phyloP scores from a whole-genome alignment of 2,797 vertebrate genomes.

The Phalloptychus januarius region DNA sequence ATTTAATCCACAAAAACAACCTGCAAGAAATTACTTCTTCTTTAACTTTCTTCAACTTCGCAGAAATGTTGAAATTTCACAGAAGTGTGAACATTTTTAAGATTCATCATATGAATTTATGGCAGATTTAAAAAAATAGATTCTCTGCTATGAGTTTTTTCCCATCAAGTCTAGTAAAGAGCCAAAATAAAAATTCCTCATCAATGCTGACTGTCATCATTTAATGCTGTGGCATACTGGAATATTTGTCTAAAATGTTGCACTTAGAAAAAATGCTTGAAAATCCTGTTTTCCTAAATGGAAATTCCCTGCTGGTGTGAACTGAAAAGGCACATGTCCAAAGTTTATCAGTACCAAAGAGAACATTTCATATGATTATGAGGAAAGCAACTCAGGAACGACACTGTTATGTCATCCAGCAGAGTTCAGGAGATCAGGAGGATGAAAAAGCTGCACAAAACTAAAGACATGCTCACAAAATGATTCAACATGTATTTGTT shows the following conservation, averaged over 20 bases:
- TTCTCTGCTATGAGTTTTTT: background rate
- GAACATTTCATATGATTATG: background rate
- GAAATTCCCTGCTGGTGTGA: background rate
- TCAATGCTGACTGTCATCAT: background rate
- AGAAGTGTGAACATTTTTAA: background rate
- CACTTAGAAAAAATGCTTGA: background rate
- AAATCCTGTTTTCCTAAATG: background rate
- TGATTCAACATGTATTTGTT: slow-evolving; percentile 3
- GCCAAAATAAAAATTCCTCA: background rate
- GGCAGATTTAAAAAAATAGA: background rate
- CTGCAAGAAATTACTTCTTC: too few species aligned
- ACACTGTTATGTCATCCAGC: background rate
- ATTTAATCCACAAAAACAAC: background rate
- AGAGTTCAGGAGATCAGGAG: slow-evolving; percentile 29
- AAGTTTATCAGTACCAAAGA: background rate
- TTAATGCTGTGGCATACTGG: background rate
- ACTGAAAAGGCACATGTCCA: background rate
- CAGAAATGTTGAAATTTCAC: background rate
- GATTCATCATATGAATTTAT: background rate
- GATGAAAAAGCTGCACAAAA: background rate
- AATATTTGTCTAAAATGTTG: background rate
- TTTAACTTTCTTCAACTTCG: too few species aligned
- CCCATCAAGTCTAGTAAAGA: background rate
- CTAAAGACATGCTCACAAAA: background rate
- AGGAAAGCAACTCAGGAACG: background rate